These are phyloP conservation scores for Turnix velox DNA, from an alignment of 2,113 vertebrate genomes.

Conservation along the genomic window DNA sequence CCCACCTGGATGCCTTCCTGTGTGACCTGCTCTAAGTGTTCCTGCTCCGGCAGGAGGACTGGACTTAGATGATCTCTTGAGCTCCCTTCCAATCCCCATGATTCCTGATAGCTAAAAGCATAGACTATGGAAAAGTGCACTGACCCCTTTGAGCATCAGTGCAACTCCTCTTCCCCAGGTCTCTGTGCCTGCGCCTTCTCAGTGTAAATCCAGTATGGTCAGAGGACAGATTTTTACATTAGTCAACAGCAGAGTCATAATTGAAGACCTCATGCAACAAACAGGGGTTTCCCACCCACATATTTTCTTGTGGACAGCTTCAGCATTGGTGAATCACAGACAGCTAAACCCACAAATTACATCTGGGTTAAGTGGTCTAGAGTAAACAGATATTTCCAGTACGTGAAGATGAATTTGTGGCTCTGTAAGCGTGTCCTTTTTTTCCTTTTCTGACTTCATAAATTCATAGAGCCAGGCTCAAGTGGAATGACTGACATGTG, in stretches of 20 bases:
- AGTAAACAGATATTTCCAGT: constrained; percentile 33
- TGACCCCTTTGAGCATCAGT: background rate
- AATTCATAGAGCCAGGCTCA: background rate
- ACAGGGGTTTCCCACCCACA: background rate
- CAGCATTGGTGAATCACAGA: background rate
- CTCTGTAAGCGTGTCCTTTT: background rate
- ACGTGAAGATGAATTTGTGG: background rate
- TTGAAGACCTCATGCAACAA: background rate
- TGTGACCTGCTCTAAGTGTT: too few species aligned
- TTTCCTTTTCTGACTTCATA: background rate
- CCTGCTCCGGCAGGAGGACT: too few species aligned
- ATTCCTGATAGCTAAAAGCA: background rate
- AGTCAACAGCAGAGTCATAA: background rate
- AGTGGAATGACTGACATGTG: background rate
- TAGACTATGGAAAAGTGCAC: background rate
- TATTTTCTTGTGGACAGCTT: background rate
- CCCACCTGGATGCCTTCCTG: too few species aligned
- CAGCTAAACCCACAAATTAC: background rate
- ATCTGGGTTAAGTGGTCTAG: background rate
- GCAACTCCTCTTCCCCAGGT: background rate
- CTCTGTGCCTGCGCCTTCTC: background rate
- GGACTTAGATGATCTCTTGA: too few species aligned
- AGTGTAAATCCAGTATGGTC: background rate
- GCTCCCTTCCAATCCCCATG: too few species aligned
- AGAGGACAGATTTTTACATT: background rate